Evolutionary conservation across 1,140 invertebrate species (phyloP).

Genomic region (Pararge aegeria): DNA sequence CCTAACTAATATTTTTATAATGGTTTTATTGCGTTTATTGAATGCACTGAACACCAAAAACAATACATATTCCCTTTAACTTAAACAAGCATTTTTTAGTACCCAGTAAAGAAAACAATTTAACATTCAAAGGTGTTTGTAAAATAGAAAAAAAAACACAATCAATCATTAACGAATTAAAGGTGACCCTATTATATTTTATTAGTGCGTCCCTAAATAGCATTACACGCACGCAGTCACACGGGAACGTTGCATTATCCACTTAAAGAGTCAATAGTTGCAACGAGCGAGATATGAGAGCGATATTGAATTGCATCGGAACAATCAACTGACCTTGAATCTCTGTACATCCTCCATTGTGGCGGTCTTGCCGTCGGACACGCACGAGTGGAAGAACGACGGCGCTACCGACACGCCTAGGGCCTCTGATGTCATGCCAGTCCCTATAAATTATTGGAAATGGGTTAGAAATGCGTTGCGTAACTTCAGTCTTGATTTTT

Average conservation of each 20-base stretch:
- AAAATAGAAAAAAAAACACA: too few species aligned
- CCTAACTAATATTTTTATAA: too few species aligned
- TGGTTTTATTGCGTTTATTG: too few species aligned
- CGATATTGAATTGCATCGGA: conserved; percentile 12
- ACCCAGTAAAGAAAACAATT: too few species aligned
- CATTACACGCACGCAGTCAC: not conserved
- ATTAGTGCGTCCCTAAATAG: not conserved
- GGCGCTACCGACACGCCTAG: conserved; percentile 97
- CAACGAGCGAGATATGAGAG: not conserved
- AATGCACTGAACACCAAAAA: too few species aligned
- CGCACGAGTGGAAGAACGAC: conserved; percentile 98
- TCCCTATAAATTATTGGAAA: conserved; percentile 73
- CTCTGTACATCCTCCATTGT: conserved; percentile 96
- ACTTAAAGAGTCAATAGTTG: conserved; percentile 8
- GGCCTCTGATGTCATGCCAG: conserved; percentile 98
- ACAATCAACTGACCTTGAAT: conserved; percentile 88
- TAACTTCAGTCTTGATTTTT: not conserved
- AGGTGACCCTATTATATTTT: too few species aligned
- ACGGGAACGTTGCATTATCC: conserved; percentile 11
- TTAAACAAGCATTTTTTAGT: too few species aligned
- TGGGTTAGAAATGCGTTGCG: not conserved
- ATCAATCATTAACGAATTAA: too few species aligned
- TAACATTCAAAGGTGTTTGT: too few species aligned
- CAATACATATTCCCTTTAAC: too few species aligned
- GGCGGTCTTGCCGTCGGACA: conserved; percentile 94